Percentiles rank a stretch among this genome's conserved stretches.
These are phyloP conservation scores for Zingel zingel DNA, from an alignment of 2,113 vertebrate genomes.

Conservation along the genomic window DNA sequence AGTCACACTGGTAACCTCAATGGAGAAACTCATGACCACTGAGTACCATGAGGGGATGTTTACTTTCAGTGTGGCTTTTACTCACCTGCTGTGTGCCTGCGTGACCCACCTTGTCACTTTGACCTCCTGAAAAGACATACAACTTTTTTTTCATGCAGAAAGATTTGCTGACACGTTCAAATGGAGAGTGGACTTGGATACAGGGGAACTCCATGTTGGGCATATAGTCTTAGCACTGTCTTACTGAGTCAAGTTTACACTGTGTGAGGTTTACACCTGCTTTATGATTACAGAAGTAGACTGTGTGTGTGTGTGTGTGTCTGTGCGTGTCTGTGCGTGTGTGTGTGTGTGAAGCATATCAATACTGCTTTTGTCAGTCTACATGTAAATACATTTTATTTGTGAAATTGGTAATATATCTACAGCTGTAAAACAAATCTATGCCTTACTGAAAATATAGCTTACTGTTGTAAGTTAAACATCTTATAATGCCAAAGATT, in stretches of 20 bases:
- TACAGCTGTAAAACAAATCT: constrained; percentile 58
- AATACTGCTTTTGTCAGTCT: constrained; percentile 38
- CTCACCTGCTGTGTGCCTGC: constrained; percentile 26
- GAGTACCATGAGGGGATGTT: constrained; percentile 54
- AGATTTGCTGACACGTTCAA: constrained; percentile 8
- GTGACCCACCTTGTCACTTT: constrained; percentile 14
- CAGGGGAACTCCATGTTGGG: constrained; percentile 18
- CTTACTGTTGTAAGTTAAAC: constrained; percentile 2
- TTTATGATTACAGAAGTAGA: no score
- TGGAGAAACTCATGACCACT: constrained; percentile 86
- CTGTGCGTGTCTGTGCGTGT: constrained; percentile 2
- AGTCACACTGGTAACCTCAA: constrained; percentile 86
- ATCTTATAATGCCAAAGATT: constrained; percentile 39
- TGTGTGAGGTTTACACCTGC: constrained; percentile 11
- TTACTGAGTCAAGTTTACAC: constrained; percentile 56
- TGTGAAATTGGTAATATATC: constrained; percentile 47
- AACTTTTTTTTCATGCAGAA: not conserved
- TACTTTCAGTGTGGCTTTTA: constrained; percentile 22
- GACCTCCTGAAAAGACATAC: constrained; percentile 3
- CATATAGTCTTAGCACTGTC: constrained; percentile 21
- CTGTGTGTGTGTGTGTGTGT: constrained; percentile 11
- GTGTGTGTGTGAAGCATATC: not conserved
- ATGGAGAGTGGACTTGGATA: constrained; percentile 23
- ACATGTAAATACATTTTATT: constrained; percentile 55
- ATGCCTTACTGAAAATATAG: constrained; percentile 38